phyloP scores from a whole-genome alignment of 30 jellyfish, hydroid and myxozoan genomes.

The Chironex yamaguchii region DNA sequence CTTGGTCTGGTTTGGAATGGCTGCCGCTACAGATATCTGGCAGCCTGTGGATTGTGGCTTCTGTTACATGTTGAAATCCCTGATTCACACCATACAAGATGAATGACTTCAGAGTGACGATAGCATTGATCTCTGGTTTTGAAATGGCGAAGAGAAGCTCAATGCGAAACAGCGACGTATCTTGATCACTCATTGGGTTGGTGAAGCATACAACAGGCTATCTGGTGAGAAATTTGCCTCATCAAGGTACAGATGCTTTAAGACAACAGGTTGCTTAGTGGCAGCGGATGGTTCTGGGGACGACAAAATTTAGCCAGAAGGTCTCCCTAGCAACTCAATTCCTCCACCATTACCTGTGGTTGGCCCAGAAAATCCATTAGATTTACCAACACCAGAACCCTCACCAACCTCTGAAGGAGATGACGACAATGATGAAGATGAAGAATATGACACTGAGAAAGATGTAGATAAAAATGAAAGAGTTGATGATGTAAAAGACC shows the following conservation, averaged over 20 bases:
- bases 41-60: slow-evolving; percentile 72
- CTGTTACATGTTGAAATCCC: slow-evolving; percentile 46
- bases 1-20: slow-evolving; percentile 58
- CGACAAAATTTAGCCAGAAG: slow-evolving; percentile 46
- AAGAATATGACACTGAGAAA: too few species aligned
- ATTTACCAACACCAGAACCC: slow-evolving; percentile 52
- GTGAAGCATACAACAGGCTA: slow-evolving; percentile 35
- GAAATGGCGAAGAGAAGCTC: slow-evolving; percentile 35
- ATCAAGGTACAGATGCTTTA: slow-evolving; percentile 7
- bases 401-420: not conserved
- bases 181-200: slow-evolving; percentile 56
- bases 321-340: slow-evolving; percentile 37
- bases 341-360: slow-evolving; percentile 53
- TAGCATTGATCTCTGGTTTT: slow-evolving; percentile 50
- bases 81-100: slow-evolving; percentile 10
- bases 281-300: slow-evolving; percentile 56
- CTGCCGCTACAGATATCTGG: slow-evolving; percentile 65
- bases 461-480: slow-evolving; percentile 36
- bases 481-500: slow-evolving; percentile 56
- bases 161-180: slow-evolving; percentile 40
- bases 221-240: slow-evolving; percentile 14
- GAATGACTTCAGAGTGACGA: slow-evolving; percentile 59
- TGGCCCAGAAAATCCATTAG: slow-evolving; percentile 56
- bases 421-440: slow-evolving; percentile 15
- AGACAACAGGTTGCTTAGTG: slow-evolving; percentile 55